phyloP scores from a whole-genome alignment of 2,888 invertebrate genomes.

The Brassicogethes aeneus region DNA sequence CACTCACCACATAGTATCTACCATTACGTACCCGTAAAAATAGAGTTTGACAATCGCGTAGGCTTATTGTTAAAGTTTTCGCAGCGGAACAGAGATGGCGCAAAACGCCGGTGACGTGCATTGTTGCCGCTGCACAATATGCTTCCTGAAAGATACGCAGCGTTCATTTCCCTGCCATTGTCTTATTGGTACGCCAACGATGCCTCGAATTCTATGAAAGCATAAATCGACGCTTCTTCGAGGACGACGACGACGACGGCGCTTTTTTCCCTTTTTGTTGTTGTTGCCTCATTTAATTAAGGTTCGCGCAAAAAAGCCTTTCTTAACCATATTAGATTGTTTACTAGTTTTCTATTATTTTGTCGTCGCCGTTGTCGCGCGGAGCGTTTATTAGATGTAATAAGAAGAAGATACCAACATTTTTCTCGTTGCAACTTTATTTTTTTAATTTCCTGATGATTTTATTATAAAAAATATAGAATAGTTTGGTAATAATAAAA shows the following conservation, averaged over 20 bases:
- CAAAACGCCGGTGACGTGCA: slow-evolving; percentile 18
- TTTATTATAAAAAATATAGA: no score
- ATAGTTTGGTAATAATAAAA: no score
- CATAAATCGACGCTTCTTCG: not conserved
- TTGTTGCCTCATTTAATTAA: slow-evolving; percentile 4
- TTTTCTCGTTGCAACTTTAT: no score
- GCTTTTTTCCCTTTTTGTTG: not conserved
- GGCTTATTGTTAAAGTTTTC: slow-evolving; percentile 27
- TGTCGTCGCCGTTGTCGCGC: not conserved
- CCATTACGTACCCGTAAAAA: slow-evolving; percentile 7
- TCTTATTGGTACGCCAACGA: slow-evolving; percentile 26
- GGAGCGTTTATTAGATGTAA: not conserved
- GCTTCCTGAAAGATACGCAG: slow-evolving; percentile 36
- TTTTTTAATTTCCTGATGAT: no score
- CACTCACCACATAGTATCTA: no score
- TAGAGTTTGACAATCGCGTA: slow-evolving; percentile 19
- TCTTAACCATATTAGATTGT: slow-evolving; percentile 1
- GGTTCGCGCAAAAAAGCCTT: not conserved
- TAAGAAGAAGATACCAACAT: no score
- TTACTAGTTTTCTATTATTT: not conserved
- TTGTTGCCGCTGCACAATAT: slow-evolving; percentile 30
- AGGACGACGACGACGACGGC: not conserved
- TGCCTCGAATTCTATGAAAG: slow-evolving; percentile 9
- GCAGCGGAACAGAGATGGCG: slow-evolving; percentile 29
- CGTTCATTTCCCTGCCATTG: slow-evolving; percentile 38